Evolutionary conservation across 2,888 invertebrate species (phyloP).

Genomic region (Apoda limacodes): DNA sequence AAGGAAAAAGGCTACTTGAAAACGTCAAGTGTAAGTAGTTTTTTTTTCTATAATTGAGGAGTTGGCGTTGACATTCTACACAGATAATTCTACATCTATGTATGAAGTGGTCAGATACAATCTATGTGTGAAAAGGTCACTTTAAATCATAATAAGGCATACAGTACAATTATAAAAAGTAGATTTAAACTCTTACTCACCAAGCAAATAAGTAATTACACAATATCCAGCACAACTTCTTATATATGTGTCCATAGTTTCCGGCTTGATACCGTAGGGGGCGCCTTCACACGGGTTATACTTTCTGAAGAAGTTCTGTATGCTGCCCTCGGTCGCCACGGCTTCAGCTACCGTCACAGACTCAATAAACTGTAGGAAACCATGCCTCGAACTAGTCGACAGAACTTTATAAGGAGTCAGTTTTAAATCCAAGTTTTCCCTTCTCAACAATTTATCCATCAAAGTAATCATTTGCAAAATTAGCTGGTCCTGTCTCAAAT

Average conservation of each 20-base stretch:
- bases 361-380: slow-evolving; percentile 96
- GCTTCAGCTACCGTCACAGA: slow-evolving; percentile 94
- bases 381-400: slow-evolving; percentile 95
- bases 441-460: slow-evolving; percentile 94
- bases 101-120: too few relatives aligned
- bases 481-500: slow-evolving; percentile 96
- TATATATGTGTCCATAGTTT: slow-evolving; percentile 98
- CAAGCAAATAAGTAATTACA: slow-evolving; percentile 95
- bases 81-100: too few relatives aligned
- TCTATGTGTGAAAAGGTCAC: too few relatives aligned
- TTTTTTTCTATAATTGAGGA: too few relatives aligned
- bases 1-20: too few relatives aligned
- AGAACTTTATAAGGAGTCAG: slow-evolving; percentile 89
- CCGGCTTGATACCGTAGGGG: slow-evolving; percentile 90
- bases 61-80: too few relatives aligned
- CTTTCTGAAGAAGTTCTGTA: slow-evolving; percentile 93
- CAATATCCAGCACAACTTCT: slow-evolving; percentile 97
- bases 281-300: slow-evolving; percentile 89
- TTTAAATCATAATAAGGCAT: too few relatives aligned
- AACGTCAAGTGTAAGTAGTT: too few relatives aligned
- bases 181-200: slow-evolving; percentile 31
- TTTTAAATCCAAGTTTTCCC: slow-evolving; percentile 95
- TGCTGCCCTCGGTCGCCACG: slow-evolving; percentile 85
- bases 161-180: too few relatives aligned
- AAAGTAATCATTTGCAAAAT: slow-evolving; percentile 97